These are phyloP conservation scores for Sorex maritimensis DNA, from an alignment of 2,797 vertebrate species.

Conservation along the genomic window DNA sequence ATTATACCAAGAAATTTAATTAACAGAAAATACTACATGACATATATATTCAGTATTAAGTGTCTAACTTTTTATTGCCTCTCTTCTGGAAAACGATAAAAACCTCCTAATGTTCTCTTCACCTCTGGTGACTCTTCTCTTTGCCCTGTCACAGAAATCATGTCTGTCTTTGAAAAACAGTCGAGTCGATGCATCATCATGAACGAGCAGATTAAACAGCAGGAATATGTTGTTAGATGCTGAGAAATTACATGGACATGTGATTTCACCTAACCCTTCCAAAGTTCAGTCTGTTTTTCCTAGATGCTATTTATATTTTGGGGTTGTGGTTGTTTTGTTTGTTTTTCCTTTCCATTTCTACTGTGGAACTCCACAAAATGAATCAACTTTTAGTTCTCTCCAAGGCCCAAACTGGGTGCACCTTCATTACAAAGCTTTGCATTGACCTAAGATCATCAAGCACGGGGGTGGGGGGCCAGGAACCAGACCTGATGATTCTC, in stretches of 20 bases:
- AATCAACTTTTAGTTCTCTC: background rate
- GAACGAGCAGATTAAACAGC: constrained; percentile 56
- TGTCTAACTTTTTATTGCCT: constrained; percentile 35
- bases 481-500: background rate
- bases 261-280: constrained; percentile 9
- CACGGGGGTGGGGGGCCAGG: background rate
- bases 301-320: too few species aligned
- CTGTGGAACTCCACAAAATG: background rate
- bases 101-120: background rate
- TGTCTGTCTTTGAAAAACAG: constrained; percentile 44
- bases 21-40: constrained; percentile 74
- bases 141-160: background rate
- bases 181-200: background rate
- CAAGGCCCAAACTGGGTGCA: background rate
- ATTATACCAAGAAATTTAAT: constrained; percentile 72
- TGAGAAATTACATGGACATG: constrained; percentile 44
- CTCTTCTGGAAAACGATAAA: constrained; percentile 66
- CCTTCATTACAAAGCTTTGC: constrained; percentile 13
- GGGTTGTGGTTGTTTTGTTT: background rate
- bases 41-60: constrained; percentile 43
- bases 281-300: background rate
- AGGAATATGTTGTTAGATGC: constrained; percentile 52
- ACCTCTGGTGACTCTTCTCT: constrained; percentile 16
- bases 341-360: background rate
- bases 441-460: background rate